phyloP scores from a whole-genome alignment of 2,113 vertebrate genomes.

The Chaenogobius annularis region DNA sequence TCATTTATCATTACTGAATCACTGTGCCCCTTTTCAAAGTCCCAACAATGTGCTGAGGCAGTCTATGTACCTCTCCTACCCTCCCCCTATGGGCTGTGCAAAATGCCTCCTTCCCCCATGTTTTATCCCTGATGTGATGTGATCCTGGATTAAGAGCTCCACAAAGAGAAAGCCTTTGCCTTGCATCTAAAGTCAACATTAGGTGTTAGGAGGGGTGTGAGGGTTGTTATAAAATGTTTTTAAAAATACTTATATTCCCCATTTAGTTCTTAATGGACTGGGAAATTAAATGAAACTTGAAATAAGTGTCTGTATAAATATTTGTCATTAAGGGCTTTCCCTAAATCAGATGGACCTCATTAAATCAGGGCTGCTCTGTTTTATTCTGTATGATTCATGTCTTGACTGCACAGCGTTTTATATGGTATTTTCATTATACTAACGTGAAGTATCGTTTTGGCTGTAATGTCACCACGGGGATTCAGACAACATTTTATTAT shows the following conservation, averaged over 20 bases:
- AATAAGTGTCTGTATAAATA: slow-evolving; percentile 19
- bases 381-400: slow-evolving; percentile 20
- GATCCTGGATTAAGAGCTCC: slow-evolving; percentile 81
- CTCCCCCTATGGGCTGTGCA: slow-evolving; percentile 36
- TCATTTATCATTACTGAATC: slow-evolving; percentile 16
- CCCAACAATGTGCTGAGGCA: slow-evolving; percentile 49
- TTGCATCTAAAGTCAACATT: slow-evolving; percentile 49
- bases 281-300: slow-evolving; percentile 9
- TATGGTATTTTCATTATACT: not conserved
- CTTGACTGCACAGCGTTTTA: not conserved
- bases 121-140: slow-evolving; percentile 54
- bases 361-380: slow-evolving; percentile 20
- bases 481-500: not conserved
- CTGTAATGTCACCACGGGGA: not conserved
- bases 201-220: slow-evolving; percentile 41
- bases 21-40: slow-evolving; percentile 40
- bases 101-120: slow-evolving; percentile 47
- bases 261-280: slow-evolving; percentile 11
- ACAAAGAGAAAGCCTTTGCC: slow-evolving; percentile 66
- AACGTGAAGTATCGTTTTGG: not conserved
- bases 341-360: slow-evolving; percentile 42
- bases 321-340: slow-evolving; percentile 24
- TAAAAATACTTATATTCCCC: slow-evolving; percentile 23
- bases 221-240: slow-evolving; percentile 21
- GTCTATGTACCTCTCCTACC: slow-evolving; percentile 37